Evolutionary conservation across 2,888 invertebrate species (phyloP), one percentile per base, ranked within the genome.

Genomic region (Eupithecia vulgata): DNA sequence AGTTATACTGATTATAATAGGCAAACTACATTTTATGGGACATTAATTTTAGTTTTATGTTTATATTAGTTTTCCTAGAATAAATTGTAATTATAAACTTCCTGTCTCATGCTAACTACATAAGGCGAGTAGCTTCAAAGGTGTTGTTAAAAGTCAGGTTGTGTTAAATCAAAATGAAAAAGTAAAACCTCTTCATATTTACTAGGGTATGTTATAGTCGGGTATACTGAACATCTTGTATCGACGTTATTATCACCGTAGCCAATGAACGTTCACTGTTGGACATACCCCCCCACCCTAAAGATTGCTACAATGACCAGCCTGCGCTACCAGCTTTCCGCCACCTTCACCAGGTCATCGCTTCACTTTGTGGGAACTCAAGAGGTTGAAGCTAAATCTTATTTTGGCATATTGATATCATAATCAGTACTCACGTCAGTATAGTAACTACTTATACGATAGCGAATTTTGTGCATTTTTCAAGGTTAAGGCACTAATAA

Each of bases 1-100:
- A 21, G 48, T 37, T 64, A n/a, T 42, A 52, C 37, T 34, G 61
- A 61, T 61, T 61, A 61, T 61, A 61, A 61, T 59, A 59, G 59
- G 61, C 17, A 61, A 42, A 61, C 57, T 57, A 57, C 25, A 57
- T 25, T 21, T 57, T 57, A 57, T 25, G 1, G 57, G 25, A 25
- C 13, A 61, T 61, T 61, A 61, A 57, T 57, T 34, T 34, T 17
- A 25, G 61, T 30, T 61, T 17, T 34, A 61, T 61, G 61, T 61
- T 61, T 57, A 57, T 57, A 57, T 61, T 61, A 0, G 17, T 61
- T 61, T 61, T 61, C 61, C 61, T 61, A 34, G 61, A 34, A 61
- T 13, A 61, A 17, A 34, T 61, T 3, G 17, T 34, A 17, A 61
- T 61, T 57, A 25, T 25, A 21, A 21, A 21, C 52, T 52, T 52